Conservation (phyloP, 2,113 vertebrate genomes). For the Strix uralensis region DNA sequence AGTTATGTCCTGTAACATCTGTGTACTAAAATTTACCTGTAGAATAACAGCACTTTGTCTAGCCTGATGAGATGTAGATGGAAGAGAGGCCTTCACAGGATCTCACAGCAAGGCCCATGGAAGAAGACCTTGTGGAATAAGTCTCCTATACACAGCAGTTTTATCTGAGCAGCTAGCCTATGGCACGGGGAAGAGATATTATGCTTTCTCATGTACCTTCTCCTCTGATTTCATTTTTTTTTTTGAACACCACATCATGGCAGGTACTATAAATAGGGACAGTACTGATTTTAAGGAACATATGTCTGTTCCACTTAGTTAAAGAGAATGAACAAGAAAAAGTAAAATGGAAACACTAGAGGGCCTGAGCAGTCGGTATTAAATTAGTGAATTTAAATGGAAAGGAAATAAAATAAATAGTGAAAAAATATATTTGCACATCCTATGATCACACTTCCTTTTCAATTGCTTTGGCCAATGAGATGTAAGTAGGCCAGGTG, state of each 20-base stretch:
- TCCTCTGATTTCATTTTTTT: not conserved
- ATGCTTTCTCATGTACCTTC: not conserved
- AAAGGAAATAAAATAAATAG: not conserved
- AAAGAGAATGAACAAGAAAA: not conserved
- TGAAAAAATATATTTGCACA: not conserved
- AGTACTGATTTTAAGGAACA: not conserved
- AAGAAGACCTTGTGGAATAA: not conserved
- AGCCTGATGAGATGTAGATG: not conserved
- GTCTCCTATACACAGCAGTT: not conserved
- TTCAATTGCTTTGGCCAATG: not conserved
- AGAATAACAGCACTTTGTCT: not conserved
- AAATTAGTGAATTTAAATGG: not conserved
- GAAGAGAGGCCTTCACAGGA: not conserved
- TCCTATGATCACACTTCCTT: not conserved
- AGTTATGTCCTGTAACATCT: not conserved
- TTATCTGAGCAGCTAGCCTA: not conserved
- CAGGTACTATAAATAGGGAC: not conserved
- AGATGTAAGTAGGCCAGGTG: not conserved
- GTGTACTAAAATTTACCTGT: not conserved
- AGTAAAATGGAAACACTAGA: not conserved
- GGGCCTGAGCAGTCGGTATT: not conserved
- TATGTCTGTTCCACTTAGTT: not conserved
- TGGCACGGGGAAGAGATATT: not conserved
- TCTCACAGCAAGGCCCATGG: not conserved
- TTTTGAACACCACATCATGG: not conserved